Conservation (phyloP, 92 coral and sea anemone genomes). For the Bergia sp. region DNA sequence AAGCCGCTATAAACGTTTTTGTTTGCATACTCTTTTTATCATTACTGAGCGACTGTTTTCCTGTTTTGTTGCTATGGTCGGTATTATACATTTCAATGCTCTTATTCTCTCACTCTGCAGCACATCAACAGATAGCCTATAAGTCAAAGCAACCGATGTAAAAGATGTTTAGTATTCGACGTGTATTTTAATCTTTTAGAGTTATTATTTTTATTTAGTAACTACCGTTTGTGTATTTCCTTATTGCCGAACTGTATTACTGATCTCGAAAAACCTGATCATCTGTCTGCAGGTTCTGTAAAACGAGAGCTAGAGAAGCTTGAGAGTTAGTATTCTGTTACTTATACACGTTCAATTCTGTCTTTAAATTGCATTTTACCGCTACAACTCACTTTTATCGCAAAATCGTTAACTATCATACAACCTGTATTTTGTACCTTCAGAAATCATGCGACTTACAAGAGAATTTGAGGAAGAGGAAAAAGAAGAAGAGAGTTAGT, state of each 20-base stretch:
- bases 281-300: conserved; percentile 34
- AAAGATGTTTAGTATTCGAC: background rate
- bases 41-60: too few relatives aligned
- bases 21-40: too few relatives aligned
- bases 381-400: background rate
- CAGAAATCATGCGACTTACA: conserved; percentile 20
- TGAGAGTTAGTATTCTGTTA: conserved; percentile 25
- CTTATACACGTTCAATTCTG: background rate
- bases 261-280: background rate
- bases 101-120: too few relatives aligned
- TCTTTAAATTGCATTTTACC: background rate
- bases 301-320: conserved; percentile 29
- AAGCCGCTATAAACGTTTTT: too few relatives aligned
- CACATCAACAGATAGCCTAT: background rate
- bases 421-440: background rate
- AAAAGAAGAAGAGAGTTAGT: conserved; percentile 46
- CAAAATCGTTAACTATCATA: background rate
- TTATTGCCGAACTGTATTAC: background rate
- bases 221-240: background rate
- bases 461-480: conserved; percentile 39
- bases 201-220: background rate
- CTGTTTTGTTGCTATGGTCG: too few relatives aligned
- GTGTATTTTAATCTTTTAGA: background rate
- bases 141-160: background rate
- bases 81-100: too few relatives aligned